Evolutionary conservation across 2,797 vertebrate species (phyloP).

Genomic region (Nannoperca australis): DNA sequence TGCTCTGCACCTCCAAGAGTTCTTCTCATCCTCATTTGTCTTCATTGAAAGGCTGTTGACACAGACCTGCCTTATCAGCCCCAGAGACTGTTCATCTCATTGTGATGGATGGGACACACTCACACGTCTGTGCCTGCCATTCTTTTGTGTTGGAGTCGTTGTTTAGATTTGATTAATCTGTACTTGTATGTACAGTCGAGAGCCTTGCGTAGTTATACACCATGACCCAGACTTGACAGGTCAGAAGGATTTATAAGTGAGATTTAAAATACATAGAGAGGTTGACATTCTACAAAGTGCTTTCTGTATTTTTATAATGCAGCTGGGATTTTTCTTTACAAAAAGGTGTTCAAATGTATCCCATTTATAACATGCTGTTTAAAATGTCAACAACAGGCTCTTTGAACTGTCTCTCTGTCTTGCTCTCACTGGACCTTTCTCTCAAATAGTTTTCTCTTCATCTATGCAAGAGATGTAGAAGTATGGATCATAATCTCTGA

Average conservation of each 20-base stretch:
- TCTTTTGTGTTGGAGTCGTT: slow-evolving; percentile 40
- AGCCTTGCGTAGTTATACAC: slow-evolving; percentile 1
- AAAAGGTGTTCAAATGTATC: not conserved
- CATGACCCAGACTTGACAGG: slow-evolving; percentile 39
- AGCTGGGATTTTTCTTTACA: not conserved
- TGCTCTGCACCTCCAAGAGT: slow-evolving; percentile 40
- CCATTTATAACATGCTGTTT: not conserved
- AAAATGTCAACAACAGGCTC: slow-evolving; percentile 20
- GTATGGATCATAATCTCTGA: slow-evolving; percentile 53
- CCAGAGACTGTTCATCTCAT: slow-evolving; percentile 62
- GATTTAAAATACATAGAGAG: not conserved
- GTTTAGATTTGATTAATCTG: slow-evolving; percentile 48
- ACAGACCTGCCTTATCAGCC: slow-evolving; percentile 73
- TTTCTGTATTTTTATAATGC: slow-evolving; percentile 6
- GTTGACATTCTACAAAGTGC: not conserved
- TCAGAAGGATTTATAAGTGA: slow-evolving; percentile 33
- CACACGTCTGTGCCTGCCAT: slow-evolving; percentile 46
- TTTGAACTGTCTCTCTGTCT: slow-evolving; percentile 12
- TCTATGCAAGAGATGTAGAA: slow-evolving; percentile 31
- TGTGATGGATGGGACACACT: slow-evolving; percentile 70
- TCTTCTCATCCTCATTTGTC: slow-evolving; percentile 69
- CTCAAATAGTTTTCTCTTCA: slow-evolving; percentile 23
- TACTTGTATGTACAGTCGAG: slow-evolving; percentile 51
- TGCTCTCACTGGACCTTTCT: slow-evolving; percentile 9
- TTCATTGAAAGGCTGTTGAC: slow-evolving; percentile 79